Evolutionary conservation across 2,113 vertebrate genomes (phyloP), one percentile per base, ranked within the genome.

Genomic region (Phaethornis superciliosus): DNA sequence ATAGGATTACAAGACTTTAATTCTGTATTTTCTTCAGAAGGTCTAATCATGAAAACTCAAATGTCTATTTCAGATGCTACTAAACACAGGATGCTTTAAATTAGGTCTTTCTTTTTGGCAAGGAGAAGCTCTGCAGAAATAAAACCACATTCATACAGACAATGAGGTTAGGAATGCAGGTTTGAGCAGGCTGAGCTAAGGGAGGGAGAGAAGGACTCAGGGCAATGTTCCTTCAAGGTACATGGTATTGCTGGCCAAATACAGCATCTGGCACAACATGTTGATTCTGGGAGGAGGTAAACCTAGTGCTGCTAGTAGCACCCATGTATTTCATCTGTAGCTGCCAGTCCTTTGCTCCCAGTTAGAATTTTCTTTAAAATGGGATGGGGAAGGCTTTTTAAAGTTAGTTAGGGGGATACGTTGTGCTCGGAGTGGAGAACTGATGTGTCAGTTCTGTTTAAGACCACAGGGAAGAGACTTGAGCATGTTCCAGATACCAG

Each of bases 261-360:
- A 8, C 3, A 46, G 28, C 1, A 0, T 4, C 21, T 85, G 32
- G 21, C 71, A 70, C 47, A 80, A 40, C 14, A 18, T 6, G 0
- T 10, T 44, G 23, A 15, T 71, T 81, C 33, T 64, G 65, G 58
- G 40, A 81, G 35, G 65, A 62, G 42, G 49, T 67, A 44, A 56
- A n/a, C 7, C 54, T 37, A 3, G 18, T 59, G 63, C 17, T 74
- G 17, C n/a, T 68, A 32, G 54, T 42, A 72, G 46, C 52, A 44
- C 27, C 11, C 4, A 3, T 26, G 2, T 46, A 4, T 35, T 87
- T 88, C 5, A 35, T 54, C 11, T 56, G 17, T 60, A 59, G 64
- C 33, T 65, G 23, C 35, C 24, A 67, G 35, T 87, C 14, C 49
- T 81, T 44, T 63, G 14, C 6, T 92, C 18, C 22, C 10, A 20